Conservation (phyloP, 2,797 vertebrate species). For the Heteromormyrus szaboi region DNA sequence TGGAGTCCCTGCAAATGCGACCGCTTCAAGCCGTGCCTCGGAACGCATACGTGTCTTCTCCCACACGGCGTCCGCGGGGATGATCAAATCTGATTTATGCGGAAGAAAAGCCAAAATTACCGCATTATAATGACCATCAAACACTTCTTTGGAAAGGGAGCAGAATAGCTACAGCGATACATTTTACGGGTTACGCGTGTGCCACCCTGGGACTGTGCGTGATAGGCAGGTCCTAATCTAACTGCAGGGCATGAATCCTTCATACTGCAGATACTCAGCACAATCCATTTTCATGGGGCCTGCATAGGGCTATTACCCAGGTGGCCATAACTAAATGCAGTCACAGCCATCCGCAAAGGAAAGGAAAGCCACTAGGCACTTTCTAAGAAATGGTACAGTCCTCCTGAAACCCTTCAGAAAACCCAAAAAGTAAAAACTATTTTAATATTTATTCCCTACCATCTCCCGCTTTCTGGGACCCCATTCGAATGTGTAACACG, state of each 20-base stretch:
- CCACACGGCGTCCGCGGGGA: neutral
- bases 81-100: constrained; percentile 1
- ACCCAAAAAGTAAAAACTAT: neutral
- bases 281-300: constrained; percentile 19
- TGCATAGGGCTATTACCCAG: constrained; percentile 12
- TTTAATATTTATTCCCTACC: neutral
- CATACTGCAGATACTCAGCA: neutral
- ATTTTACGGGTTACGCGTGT: neutral
- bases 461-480: neutral
- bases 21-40: neutral
- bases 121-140: constrained; percentile 4
- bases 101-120: neutral
- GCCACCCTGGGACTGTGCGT: neutral
- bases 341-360: neutral
- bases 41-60: neutral
- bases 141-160: neutral
- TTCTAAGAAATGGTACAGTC: neutral
- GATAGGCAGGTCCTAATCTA: constrained; percentile 17
- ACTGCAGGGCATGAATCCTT: constrained; percentile 21
- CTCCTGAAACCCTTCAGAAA: neutral
- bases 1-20: neutral
- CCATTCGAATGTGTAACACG: neutral
- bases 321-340: constrained; percentile 15
- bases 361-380: neutral
- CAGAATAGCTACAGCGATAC: neutral